Base-by-base conservation (phyloP, 2,797 vertebrate genomes). In the Todus mexicanus region DNA sequence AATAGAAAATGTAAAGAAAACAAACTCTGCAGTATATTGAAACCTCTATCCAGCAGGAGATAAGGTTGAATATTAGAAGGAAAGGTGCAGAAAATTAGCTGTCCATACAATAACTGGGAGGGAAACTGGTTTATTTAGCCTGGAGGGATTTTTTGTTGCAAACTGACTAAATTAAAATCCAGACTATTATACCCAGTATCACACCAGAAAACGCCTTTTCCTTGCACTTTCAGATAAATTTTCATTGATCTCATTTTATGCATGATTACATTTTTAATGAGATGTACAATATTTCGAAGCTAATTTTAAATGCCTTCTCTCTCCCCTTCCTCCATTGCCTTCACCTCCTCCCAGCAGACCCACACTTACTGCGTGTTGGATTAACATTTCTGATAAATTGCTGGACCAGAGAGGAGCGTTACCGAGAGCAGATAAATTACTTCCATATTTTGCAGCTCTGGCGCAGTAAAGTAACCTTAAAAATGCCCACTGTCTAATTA, bases 261-360 rank as follows among this genome's bases (percentile, higher is more conserved):
- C 98, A 98, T 98, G 98, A 99, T 99, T 98, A 99, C 98, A 98
- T 98, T 98, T 99, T 99, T 99, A 99, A 99, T 99, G 98, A 98
- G 98, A 98, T 98, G 98, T 98, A 98, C 98, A 98, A 98, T 98
- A 98, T 98, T 99, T 98, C 91, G 72, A 96, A 97, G 98, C 98
- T 98, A 98, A 99, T 98, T 98, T 98, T 97, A 98, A 98, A 98
- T 98, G 98, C 97, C 96, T 97, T 96, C 97, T 97, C 96, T 95
- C 84, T 76, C 96, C 95, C 94, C 97, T 96, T 97, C 97, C 95
- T 96, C 90, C 53, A 82, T 95, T 93, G 96, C 95, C 94, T 89
- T 95, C 95, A 89, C 91, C 82, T 71, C 72, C 82, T 86, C 91
- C 94, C 94, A 72, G 91, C 94, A 47, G 14, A 40, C 54, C 59